phyloP scores from a whole-genome alignment of 2,797 vertebrate genomes.

The Rachycentron canadum region DNA sequence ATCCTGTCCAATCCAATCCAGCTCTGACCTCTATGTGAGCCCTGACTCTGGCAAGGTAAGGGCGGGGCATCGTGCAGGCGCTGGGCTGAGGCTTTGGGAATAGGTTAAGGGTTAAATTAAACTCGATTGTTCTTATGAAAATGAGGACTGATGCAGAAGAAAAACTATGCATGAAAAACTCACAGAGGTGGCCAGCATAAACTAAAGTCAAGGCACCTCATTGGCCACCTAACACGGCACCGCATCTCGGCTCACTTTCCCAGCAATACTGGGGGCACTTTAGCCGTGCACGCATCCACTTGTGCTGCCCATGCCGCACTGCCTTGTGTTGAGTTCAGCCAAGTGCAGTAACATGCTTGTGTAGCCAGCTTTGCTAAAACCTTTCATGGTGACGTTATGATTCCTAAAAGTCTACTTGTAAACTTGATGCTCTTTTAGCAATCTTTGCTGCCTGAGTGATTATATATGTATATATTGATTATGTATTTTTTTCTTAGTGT shows the following conservation, averaged over 20 bases:
- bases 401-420: not conserved
- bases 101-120: conserved; percentile 31
- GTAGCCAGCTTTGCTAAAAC: not conserved
- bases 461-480: not conserved
- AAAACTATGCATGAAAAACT: conserved; percentile 7
- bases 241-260: conserved; percentile 1
- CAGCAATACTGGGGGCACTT: not conserved
- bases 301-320: not conserved
- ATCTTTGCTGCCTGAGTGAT: not conserved
- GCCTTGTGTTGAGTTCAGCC: not conserved
- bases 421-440: not conserved
- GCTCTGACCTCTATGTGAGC: conserved; percentile 93
- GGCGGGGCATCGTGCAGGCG: conserved; percentile 79
- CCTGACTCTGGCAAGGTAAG: conserved; percentile 95
- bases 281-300: not conserved
- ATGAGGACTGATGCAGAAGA: not conserved
- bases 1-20: conserved; percentile 84
- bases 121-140: conserved; percentile 1
- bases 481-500: conserved; percentile 1
- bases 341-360: not conserved
- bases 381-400: not conserved
- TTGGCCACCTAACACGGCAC: not conserved
- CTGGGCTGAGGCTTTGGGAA: conserved; percentile 65
- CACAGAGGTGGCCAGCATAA: not conserved
- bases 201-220: not conserved